A percentile compares a stretch with the other conserved stretches of the same genome.
Evolutionary conservation across 1,140 invertebrate species (phyloP).

Genomic region (Bactericera cockerelli): DNA sequence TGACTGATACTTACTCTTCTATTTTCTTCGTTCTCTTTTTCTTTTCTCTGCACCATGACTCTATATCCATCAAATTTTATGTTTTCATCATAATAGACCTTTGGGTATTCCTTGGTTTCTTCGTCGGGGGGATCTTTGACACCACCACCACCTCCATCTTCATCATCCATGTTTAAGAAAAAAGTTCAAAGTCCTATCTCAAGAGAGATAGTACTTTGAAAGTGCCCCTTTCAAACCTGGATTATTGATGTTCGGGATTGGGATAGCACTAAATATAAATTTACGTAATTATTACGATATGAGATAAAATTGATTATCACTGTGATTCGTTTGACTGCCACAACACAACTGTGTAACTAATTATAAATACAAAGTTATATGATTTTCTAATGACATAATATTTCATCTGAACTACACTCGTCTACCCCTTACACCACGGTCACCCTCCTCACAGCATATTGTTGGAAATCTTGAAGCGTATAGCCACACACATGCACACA

Average conservation of each 20-base stretch:
- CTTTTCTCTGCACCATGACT: background rate
- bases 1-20: background rate
- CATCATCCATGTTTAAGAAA: background rate
- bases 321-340: too few species aligned
- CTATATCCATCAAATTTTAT: background rate
- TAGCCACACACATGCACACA: too few species aligned
- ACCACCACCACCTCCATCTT: background rate
- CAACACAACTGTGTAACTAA: too few species aligned
- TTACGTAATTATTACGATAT: too few species aligned
- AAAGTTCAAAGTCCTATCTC: background rate
- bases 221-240: background rate
- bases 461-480: too few species aligned
- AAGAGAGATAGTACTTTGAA: background rate
- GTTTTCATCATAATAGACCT: background rate
- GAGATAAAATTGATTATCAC: too few species aligned
- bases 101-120: background rate
- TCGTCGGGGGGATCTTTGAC: background rate
- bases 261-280: too few species aligned
- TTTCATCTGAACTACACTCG: too few species aligned
- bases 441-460: too few species aligned
- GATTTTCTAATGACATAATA: too few species aligned
- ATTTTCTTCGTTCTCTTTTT: background rate
- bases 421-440: too few species aligned
- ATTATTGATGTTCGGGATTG: background rate
- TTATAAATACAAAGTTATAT: too few species aligned